Evolutionary conservation across 2,888 invertebrate genomes (phyloP), one percentile per base, ranked within the genome.

Genomic region (Schizaphis graminum): DNA sequence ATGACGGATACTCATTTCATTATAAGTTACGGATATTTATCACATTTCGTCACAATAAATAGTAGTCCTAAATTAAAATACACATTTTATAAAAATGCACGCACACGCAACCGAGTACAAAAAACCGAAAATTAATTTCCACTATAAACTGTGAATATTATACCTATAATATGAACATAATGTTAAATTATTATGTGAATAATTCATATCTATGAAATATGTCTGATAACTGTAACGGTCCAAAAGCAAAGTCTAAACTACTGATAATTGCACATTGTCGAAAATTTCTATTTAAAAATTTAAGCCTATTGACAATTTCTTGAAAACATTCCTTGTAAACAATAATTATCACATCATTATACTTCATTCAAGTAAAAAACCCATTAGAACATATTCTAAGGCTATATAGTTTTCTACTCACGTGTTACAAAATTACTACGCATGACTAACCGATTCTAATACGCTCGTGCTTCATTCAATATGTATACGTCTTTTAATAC

Each of bases 1-100:
- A 94, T 94, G 67, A 84, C 94, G 86, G 94, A 86, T 91, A 94
- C 61, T 94, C 94, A 94, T 94, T 86, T 94, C 94, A 94, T 94
- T 86, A 91, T 94, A 93, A 91, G 67, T 89, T 85, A 89, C 61
- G 47, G 28, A 93, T 93, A 93, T 84, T 61, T 85, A 90, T 93
- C 89, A 57, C 93, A 93, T 94, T 90, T 90, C 41, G 91, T 87
- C 86, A 91, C 89, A 41, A 93, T 87, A 49, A 94, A 57, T 84
- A 53, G 47, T n/a, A 47, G 88, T 89, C 89, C 89, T 90, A 86
- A 90, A 85, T 86, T 41, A 91, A 67, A 87, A 26, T 87, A 24
- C 3, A 49, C 8, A 24, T 67, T 77, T 77, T 35, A 49, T 53
- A 41, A 87, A 56, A 67, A 67, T 41, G 21, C 61, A 47, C 35